Base-by-base conservation (phyloP, 1,140 invertebrate species). In the Phymastichus coffea region DNA sequence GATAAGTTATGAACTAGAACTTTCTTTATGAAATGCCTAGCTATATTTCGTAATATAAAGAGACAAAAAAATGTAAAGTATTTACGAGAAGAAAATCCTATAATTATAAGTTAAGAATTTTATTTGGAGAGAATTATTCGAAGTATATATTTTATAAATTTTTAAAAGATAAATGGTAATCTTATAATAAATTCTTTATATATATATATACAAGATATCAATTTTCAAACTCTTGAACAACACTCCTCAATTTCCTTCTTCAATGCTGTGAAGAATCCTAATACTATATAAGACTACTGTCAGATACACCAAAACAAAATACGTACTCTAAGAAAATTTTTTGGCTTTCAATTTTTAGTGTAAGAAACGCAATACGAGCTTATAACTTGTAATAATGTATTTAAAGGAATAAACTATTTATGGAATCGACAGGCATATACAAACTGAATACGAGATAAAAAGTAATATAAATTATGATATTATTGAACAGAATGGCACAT, bases 91-190 rank as follows among this genome's bases (percentile, higher is more conserved):
- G n/a, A n/a, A 59, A 46, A 37, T 46, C 26, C 26, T 60, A 49
- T 48, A 30, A 61, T 51, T 37, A 17, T 48, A 49, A 61, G 33
- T 17, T 47, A 61, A 55, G 35, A 48, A 14, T 48, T 54, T 54
- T 48, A 40, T 61, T 51, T 43, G 9, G 17, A 51, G 6, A 47
- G 55, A 61, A 49, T 41, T 35, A 52, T 46, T 47, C 33, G 25
- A 51, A 57, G 33, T 44, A 52, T 53, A 57, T 55, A 55, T 61
- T 54, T 54, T 61, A 53, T 38, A 52, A 57, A 57, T 48, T 49
- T 52, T 54, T 58, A 20, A 51, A 59, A 59, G 23, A 38, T 14
- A 4, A 35, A 38, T 46, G n/a, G 22, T 46, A 53, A 46, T 46
- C 38, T 35, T 22, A 38, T 46, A 49, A 57, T 52, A 52, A 58